A percentile compares a stretch with the other conserved stretches of the same genome.
phyloP scores from a whole-genome alignment of 2,888 invertebrate species.

The Syritta pipiens region DNA sequence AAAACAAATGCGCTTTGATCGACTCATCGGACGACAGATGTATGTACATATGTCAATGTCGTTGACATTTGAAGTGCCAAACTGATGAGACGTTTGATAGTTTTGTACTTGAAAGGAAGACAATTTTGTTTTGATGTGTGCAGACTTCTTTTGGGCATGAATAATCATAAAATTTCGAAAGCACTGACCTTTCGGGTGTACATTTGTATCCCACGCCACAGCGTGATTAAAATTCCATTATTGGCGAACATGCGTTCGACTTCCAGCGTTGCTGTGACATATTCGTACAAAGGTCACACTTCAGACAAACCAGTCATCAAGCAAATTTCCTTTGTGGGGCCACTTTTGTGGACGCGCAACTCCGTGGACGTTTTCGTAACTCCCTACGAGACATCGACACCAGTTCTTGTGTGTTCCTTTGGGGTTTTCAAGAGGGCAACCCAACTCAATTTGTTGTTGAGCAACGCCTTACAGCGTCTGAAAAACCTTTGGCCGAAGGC shows the following conservation, averaged over 20 bases:
- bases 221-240: conserved; percentile 32
- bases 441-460: not conserved
- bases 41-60: not conserved
- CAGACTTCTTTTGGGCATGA: too few relatives aligned
- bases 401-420: conserved; percentile 8
- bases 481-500: not conserved
- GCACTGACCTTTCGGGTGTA: not conserved
- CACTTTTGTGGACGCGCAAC: too few relatives aligned
- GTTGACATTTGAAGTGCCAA: not conserved
- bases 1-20: not conserved
- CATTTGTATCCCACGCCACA: not conserved
- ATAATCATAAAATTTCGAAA: too few relatives aligned
- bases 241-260: not conserved
- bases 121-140: too few relatives aligned
- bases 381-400: too few relatives aligned
- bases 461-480: conserved; percentile 1
- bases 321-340: too few relatives aligned
- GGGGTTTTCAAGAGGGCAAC: not conserved
- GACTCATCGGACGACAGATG: too few relatives aligned
- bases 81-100: too few relatives aligned
- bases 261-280: too few relatives aligned
- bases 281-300: conserved; percentile 28
- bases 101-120: too few relatives aligned
- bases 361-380: too few relatives aligned
- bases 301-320: conserved; percentile 13